Conservation (phyloP, 2,888 invertebrate species). For the Penaeus monodon region DNA sequence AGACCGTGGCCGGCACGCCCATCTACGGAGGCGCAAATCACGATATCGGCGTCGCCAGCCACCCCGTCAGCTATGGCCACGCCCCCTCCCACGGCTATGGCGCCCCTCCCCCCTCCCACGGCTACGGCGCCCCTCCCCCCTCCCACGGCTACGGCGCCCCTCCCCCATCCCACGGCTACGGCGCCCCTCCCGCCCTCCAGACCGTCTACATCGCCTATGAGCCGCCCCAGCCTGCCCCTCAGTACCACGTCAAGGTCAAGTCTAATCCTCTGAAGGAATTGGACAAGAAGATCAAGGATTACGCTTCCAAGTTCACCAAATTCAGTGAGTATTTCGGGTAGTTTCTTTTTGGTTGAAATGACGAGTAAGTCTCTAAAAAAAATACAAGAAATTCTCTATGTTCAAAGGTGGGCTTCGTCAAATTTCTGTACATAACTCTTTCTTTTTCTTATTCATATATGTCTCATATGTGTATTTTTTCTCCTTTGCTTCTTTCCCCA, state of each 20-base stretch:
- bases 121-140: constrained; percentile 17
- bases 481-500: neutral
- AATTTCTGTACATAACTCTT: neutral
- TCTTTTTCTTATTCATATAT: neutral
- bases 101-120: constrained; percentile 4
- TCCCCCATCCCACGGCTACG: constrained; percentile 21
- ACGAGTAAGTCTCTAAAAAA: no score
- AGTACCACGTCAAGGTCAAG: constrained; percentile 13
- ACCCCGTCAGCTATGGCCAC: no score
- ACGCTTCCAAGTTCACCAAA: constrained; percentile 33
- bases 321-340: constrained; percentile 37
- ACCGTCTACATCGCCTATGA: neutral
- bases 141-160: constrained; percentile 27
- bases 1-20: constrained; percentile 32
- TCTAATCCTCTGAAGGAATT: constrained; percentile 26
- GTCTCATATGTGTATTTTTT: constrained; percentile 1
- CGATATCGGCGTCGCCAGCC: constrained; percentile 29
- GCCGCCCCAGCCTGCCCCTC: neutral
- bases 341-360: no score
- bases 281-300: constrained; percentile 41
- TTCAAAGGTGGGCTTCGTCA: neutral
- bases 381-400: no score
- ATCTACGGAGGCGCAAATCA: constrained; percentile 36
- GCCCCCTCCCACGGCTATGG: constrained; percentile 1
- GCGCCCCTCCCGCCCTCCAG: constrained; percentile 7